Percentiles rank a stretch among this genome's conserved stretches.
Conservation (phyloP, 2,888 invertebrate genomes). For the Minunthozetes semirufus region DNA sequence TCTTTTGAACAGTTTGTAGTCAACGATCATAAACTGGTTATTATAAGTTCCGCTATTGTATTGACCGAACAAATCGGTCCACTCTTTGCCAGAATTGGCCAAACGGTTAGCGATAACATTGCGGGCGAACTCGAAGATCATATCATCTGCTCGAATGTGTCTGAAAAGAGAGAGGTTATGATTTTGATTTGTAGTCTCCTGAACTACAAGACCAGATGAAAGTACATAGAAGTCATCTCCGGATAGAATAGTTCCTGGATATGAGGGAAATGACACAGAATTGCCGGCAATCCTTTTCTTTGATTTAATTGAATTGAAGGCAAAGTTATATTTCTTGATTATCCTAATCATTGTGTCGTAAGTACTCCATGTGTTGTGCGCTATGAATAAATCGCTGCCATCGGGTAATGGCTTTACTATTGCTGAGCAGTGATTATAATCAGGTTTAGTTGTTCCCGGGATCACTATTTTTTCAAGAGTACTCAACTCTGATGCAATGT, state of each 20-base stretch:
- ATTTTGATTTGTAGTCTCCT: background rate
- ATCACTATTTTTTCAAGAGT: background rate
- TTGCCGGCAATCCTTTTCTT: background rate
- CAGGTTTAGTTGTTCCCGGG: background rate
- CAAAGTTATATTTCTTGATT: constrained; percentile 73
- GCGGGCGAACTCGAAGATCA: constrained; percentile 47
- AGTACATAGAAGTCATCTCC: background rate
- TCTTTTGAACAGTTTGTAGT: constrained; percentile 45
- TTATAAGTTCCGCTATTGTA: constrained; percentile 49
- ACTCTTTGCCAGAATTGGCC: constrained; percentile 46
- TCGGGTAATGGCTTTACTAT: constrained; percentile 60
- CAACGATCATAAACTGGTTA: constrained; percentile 49
- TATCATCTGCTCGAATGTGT: constrained; percentile 1
- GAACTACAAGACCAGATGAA: background rate
- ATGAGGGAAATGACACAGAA: background rate
- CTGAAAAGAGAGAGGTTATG: background rate
- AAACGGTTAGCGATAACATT: constrained; percentile 48
- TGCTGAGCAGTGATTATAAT: constrained; percentile 55
- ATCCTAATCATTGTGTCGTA: constrained; percentile 74
- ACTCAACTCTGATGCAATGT: background rate
- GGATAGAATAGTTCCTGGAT: background rate
- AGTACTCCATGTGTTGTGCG: constrained; percentile 73
- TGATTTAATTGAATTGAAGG: constrained; percentile 43
- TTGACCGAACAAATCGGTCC: constrained; percentile 44
- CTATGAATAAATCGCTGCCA: constrained; percentile 58